These are phyloP conservation scores for Aulostomus chinensis DNA, from an alignment of 2,797 vertebrate species.

Conservation along the genomic window DNA sequence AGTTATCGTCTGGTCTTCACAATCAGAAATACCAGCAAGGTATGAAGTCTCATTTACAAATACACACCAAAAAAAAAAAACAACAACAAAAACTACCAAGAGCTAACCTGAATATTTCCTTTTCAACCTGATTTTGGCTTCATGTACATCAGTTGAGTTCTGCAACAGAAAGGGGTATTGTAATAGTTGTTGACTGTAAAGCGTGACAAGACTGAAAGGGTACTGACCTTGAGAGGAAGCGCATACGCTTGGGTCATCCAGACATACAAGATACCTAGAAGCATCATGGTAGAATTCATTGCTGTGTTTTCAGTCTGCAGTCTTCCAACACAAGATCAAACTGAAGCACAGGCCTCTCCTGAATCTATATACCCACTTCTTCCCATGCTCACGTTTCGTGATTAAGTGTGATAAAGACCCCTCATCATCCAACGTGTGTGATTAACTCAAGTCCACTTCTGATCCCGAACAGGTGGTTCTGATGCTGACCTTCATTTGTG, in stretches of 20 bases:
- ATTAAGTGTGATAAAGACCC: conserved; percentile 63
- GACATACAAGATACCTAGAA: conserved; percentile 53
- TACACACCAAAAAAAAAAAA: too few relatives aligned
- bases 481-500: conserved; percentile 51
- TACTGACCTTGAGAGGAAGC: conserved; percentile 76
- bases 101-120: conserved; percentile 74
- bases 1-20: not conserved
- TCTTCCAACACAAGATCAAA: conserved; percentile 22
- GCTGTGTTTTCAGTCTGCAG: conserved; percentile 27
- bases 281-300: conserved; percentile 54
- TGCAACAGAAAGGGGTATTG: conserved; percentile 38
- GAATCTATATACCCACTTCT: conserved; percentile 67
- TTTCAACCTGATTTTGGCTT: conserved; percentile 66
- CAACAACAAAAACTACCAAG: too few relatives aligned
- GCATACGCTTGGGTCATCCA: conserved; percentile 55
- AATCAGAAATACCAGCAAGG: not conserved
- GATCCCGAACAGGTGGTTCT: conserved; percentile 62
- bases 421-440: conserved; percentile 62
- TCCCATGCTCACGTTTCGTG: conserved; percentile 37
- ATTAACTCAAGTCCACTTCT: conserved; percentile 66
- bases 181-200: conserved; percentile 3
- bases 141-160: conserved; percentile 70
- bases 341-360: conserved; percentile 25
- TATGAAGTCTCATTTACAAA: not conserved
- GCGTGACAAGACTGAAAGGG: not conserved